Base-by-base conservation (phyloP, 2,888 invertebrate species). In the Rhorus exstirpatorius region DNA sequence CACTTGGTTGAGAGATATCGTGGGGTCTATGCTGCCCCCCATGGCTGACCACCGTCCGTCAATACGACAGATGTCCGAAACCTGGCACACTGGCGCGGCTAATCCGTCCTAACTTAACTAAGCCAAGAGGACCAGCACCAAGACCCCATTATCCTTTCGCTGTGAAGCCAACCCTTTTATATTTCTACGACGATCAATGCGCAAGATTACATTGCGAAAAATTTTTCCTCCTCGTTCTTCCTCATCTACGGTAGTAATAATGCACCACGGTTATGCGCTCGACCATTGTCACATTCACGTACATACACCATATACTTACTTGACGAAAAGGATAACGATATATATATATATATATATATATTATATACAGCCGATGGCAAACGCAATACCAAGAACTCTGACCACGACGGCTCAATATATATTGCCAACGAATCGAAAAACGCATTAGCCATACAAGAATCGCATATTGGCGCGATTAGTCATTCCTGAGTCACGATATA, bases 171-270 rank as follows among this genome's bases (percentile, higher is more conserved):
- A 90, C 92, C 92, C 90, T 89, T 91, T 88, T 53, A 63, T 74
- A n/a, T 19, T 51, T 87, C 85, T 84, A 75, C 84, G 26, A 44
- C 46, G 90, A 92, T 92, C 90, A 92, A 92, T 92, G 88, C 91
- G 91, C 84, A 91, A 92, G 93, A 93, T 93, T 93, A 91, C 92
- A 91, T 91, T 89, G 92, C 92, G 89, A 91, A 92, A 90, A 8
- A 86, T 88, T 53, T 84, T 58, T 46, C 26, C 58, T 35, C 21
- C 60, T 84, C 63, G 60, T 71, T 46, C 70, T 26, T 26, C 46
- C 58, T 65, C 81, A 26, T 65, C 70, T 53, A 8, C 31, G 26
- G 55, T 41, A 35, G 51, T 26, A 38, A 17, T 53, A 67, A 79
- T 68, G 51, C 26, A 65, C 60, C 8, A 44, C 41, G 81, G 85